A percentile compares a stretch with the other conserved stretches of the same genome.
Conservation (phyloP, 2,888 invertebrate species). For the Drosophila fungiperda region DNA sequence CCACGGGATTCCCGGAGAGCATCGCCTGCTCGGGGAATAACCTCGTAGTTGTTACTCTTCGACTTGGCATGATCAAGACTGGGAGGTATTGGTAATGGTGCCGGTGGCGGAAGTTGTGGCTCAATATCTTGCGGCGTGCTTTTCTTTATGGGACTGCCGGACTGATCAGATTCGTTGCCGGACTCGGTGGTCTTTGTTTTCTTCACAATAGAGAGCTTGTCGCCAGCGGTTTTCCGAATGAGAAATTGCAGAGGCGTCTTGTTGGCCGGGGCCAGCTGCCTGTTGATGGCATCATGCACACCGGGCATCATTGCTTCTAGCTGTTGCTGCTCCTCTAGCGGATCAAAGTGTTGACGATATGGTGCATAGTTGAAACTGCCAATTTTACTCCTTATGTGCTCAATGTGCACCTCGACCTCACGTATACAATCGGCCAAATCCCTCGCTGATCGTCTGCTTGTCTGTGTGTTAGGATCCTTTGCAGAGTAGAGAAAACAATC, state of each 20-base stretch:
- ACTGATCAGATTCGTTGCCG: conserved; percentile 81
- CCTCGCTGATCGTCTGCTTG: conserved; percentile 84
- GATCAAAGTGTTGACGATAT: conserved; percentile 89
- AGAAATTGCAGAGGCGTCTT: conserved; percentile 84
- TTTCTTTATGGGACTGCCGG: conserved; percentile 63
- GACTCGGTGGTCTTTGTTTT: conserved; percentile 77
- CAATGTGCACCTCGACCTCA: conserved; percentile 91
- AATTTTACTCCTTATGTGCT: conserved; percentile 89
- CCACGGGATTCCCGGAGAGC: conserved; percentile 71
- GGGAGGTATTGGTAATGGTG: neutral
- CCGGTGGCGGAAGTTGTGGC: neutral
- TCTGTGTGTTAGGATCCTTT: conserved; percentile 88
- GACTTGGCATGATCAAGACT: conserved; percentile 50
- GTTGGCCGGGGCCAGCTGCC: conserved; percentile 64
- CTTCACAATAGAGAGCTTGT: conserved; percentile 84
- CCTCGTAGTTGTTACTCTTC: conserved; percentile 81
- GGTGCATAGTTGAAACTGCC: conserved; percentile 91
- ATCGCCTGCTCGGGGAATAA: conserved; percentile 73
- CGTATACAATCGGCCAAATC: conserved; percentile 87
- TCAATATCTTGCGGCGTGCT: conserved; percentile 3
- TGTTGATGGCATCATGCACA: conserved; percentile 75
- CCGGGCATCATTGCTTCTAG: conserved; percentile 88
- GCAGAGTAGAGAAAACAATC: conserved; percentile 94
- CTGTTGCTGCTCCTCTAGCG: conserved; percentile 87
- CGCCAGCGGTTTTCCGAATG: conserved; percentile 84